Percentiles rank a stretch among this genome's conserved stretches.
phyloP scores from a whole-genome alignment of 2,797 vertebrate genomes.

The Geotrypetes seraphini region DNA sequence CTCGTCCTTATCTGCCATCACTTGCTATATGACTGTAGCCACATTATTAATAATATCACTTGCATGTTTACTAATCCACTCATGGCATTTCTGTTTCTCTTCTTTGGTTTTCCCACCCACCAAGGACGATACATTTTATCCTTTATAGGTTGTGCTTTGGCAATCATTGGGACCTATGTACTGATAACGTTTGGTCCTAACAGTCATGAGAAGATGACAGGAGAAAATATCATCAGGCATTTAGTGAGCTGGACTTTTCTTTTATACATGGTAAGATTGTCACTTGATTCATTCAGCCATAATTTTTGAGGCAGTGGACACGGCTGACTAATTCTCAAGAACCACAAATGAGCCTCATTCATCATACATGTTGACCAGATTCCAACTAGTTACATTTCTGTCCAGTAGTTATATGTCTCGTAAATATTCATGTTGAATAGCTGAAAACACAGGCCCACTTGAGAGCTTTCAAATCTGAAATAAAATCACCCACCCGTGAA shows the following conservation, averaged over 20 bases:
- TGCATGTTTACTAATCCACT: constrained; percentile 8
- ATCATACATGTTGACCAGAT: too few relatives aligned
- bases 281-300: background rate
- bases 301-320: background rate
- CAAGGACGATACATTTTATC: constrained; percentile 74
- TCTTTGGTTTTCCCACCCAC: constrained; percentile 1
- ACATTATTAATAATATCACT: background rate
- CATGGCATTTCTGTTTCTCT: background rate
- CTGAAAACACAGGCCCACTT: too few relatives aligned
- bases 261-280: constrained; percentile 75
- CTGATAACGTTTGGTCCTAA: constrained; percentile 91
- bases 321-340: too few relatives aligned
- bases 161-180: constrained; percentile 78
- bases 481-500: too few relatives aligned
- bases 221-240: constrained; percentile 78
- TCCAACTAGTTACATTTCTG: too few relatives aligned
- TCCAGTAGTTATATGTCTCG: too few relatives aligned
- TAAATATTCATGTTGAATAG: too few relatives aligned
- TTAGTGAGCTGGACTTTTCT: constrained; percentile 88
- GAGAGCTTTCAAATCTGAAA: too few relatives aligned
- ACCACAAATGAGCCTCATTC: too few relatives aligned
- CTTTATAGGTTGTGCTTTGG: constrained; percentile 77
- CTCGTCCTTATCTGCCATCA: too few relatives aligned
- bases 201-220: constrained; percentile 80
- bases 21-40: background rate